Percentiles rank a stretch among this genome's conserved stretches.
Conservation (phyloP, 2,797 vertebrate species). For the Podarcis siculus region DNA sequence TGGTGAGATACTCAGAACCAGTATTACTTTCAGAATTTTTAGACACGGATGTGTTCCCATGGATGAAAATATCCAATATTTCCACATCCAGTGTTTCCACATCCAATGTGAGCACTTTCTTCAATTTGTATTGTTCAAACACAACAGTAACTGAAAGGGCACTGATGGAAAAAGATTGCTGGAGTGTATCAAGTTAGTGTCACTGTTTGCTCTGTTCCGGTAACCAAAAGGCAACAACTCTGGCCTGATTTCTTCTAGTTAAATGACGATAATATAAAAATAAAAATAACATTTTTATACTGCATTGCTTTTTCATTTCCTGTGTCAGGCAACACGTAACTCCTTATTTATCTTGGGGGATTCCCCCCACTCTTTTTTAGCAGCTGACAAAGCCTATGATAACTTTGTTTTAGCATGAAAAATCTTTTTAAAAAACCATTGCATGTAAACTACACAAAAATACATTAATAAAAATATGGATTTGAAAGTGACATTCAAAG, state of each 20-base stretch:
- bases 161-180: slow-evolving; percentile 63
- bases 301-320: neutral
- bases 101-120: slow-evolving; percentile 59
- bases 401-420: neutral
- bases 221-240: slow-evolving; percentile 28
- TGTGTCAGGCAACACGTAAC: slow-evolving; percentile 7
- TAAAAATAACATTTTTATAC: neutral
- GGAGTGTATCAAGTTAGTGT: slow-evolving; percentile 58
- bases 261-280: slow-evolving; percentile 3
- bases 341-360: neutral
- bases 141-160: slow-evolving; percentile 61
- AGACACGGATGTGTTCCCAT: neutral
- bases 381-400: neutral
- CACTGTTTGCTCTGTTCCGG: slow-evolving; percentile 45
- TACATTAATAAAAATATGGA: slow-evolving; percentile 38
- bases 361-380: neutral
- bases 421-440: neutral
- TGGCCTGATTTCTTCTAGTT: slow-evolving; percentile 40
- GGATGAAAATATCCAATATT: neutral
- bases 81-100: neutral
- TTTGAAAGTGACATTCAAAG: slow-evolving; percentile 30
- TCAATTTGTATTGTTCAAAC: slow-evolving; percentile 71
- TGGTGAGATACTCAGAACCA: neutral
- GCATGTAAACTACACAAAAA: neutral
- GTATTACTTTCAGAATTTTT: neutral